phyloP scores from a whole-genome alignment of 1,140 invertebrate genomes.

The Brachionus koreanus region DNA sequence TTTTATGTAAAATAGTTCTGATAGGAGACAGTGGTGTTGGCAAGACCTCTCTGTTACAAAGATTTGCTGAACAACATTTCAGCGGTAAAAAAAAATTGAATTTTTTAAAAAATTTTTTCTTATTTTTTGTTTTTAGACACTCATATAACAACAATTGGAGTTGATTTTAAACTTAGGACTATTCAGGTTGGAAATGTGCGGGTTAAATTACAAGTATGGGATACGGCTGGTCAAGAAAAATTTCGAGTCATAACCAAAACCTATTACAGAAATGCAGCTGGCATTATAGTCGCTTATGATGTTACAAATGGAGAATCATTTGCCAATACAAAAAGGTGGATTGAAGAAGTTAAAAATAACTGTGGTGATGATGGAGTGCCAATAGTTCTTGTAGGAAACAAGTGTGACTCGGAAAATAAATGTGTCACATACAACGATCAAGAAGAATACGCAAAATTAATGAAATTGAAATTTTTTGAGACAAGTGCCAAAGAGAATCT shows the following conservation, averaged over 20 bases:
- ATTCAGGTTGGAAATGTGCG: conserved; percentile 86
- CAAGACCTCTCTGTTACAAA: conserved; percentile 72
- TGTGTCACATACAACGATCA: neutral
- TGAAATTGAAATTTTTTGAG: conserved; percentile 46
- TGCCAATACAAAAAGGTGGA: conserved; percentile 1
- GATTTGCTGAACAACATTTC: conserved; percentile 42
- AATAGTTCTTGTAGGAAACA: conserved; percentile 43
- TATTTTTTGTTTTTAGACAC: conserved; percentile 65
- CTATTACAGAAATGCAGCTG: conserved; percentile 96
- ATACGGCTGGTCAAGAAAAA: conserved; percentile 42
- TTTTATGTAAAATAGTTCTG: conserved; percentile 71
- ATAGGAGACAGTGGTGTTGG: conserved; percentile 82
- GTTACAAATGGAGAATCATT: conserved; percentile 75
- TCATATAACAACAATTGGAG: conserved; percentile 98
- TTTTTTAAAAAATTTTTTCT: conserved; percentile 52
- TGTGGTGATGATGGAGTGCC: conserved; percentile 44
- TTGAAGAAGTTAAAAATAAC: conserved; percentile 43
- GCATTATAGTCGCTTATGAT: conserved; percentile 98
- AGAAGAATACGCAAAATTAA: conserved; percentile 59
- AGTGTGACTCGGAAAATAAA: conserved; percentile 32
- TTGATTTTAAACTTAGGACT: conserved; percentile 98
- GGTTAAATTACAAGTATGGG: conserved; percentile 98
- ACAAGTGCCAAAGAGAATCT: conserved; percentile 47
- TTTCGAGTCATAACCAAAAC: conserved; percentile 45
- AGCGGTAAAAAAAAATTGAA: conserved; percentile 70